These are phyloP conservation scores for Larimichthys polyactis DNA, from an alignment of 2,113 vertebrate genomes.

Conservation along the genomic window DNA sequence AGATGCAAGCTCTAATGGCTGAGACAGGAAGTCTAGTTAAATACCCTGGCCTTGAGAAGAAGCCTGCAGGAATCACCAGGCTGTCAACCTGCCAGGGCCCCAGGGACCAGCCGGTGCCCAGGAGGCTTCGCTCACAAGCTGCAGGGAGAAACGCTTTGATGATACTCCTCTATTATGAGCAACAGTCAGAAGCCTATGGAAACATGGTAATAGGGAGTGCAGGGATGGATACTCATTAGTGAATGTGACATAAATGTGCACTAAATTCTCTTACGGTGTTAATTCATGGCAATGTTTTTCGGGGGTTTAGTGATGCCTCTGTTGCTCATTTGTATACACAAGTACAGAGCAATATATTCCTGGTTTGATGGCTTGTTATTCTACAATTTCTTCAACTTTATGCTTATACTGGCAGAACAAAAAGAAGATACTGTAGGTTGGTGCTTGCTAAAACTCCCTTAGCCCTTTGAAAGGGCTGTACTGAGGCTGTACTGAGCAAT, in stretches of 20 bases:
- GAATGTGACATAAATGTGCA: slow-evolving; percentile 16
- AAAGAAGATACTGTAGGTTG: neutral
- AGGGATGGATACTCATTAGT: slow-evolving; percentile 11
- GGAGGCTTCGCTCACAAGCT: slow-evolving; percentile 52
- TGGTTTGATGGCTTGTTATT: neutral
- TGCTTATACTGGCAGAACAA: neutral
- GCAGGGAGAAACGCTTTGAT: slow-evolving; percentile 55
- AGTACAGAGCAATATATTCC: neutral
- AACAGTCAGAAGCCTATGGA: slow-evolving; percentile 12
- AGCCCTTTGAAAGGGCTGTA: neutral
- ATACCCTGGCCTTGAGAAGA: slow-evolving; percentile 48
- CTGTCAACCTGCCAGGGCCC: slow-evolving; percentile 66
- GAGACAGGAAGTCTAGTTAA: slow-evolving; percentile 52
- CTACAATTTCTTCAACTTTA: no score
- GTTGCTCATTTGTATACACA: slow-evolving; percentile 12
- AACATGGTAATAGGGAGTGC: slow-evolving; percentile 7
- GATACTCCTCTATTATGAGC: slow-evolving; percentile 44
- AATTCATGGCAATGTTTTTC: slow-evolving; percentile 1
- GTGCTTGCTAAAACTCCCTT: neutral
- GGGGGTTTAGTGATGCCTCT: neutral
- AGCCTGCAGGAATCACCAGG: slow-evolving; percentile 52
- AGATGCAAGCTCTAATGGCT: slow-evolving; percentile 33
- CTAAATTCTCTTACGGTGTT: slow-evolving; percentile 24
- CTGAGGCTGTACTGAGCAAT: neutral
- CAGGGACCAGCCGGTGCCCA: slow-evolving; percentile 58